Base-by-base conservation (phyloP, 2,797 vertebrate genomes). In the Hypotaenidia okinawae region DNA sequence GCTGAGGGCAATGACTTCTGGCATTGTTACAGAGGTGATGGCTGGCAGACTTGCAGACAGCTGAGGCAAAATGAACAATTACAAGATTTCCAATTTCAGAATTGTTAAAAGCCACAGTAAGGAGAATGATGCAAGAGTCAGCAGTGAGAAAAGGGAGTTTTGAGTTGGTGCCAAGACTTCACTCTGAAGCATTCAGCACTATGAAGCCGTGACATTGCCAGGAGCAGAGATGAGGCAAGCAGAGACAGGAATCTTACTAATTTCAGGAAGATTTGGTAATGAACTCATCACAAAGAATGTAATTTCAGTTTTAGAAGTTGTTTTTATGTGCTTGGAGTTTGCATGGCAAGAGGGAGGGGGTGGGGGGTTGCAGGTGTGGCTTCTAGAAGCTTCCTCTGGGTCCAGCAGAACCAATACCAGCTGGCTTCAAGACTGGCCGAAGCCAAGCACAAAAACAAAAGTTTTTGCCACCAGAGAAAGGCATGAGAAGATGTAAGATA, bases 181-280 rank as follows among this genome's bases (percentile, higher is more conserved):
- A 66, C 49, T 84, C 43, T 74, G 45, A 96, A 87, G 58, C 23
- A 85, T n/a, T 93, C 62, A 92, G 74, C 32, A 43, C 25, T 68
- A 64, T 6, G 28, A 51, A 87, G 47, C 25, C 68, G 39, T 55
- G 69, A 16, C 49, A 90, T 1, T 94, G 47, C 25, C 66, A 91
- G 68, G 11, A 95, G 79, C 52, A 89, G 84, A 95, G 30, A 78
- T 11, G 61, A 95, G 66, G 82, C 68, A 93, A 79, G 59, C 24
- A 93, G 32, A 95, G 69, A 93, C 52, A 54, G 43, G 39, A 94
- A 81, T 69, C 18, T 22, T 10, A 92, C 69, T 88, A 57, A 63
- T 39, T 74, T 94, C 82, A 84, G n/a, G 45, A 16, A 87, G 30
- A 89, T 77, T 67, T 3, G 9, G 45, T 43, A 87, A 69, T 2